These are phyloP conservation scores for Lemur catta DNA, from an alignment of 2,797 vertebrate species.

Conservation along the genomic window DNA sequence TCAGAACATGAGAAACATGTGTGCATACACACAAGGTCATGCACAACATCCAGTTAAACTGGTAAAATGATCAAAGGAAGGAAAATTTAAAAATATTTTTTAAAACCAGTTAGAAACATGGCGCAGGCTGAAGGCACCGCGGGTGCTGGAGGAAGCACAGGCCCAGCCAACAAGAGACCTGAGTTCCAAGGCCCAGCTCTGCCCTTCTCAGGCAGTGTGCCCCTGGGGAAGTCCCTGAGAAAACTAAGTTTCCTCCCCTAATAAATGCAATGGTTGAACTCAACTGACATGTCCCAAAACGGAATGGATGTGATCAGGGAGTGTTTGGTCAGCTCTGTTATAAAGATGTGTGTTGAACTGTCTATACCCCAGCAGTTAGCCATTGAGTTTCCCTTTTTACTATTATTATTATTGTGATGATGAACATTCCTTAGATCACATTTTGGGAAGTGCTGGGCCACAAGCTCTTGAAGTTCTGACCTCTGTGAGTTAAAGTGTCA, in stretches of 20 bases:
- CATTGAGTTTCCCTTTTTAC: neutral
- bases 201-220: neutral
- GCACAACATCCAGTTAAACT: neutral
- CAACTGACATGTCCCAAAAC: neutral
- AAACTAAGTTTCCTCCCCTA: neutral
- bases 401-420: neutral
- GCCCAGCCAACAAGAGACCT: neutral
- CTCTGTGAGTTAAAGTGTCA: neutral
- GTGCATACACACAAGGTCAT: neutral
- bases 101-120: neutral
- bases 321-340: neutral
- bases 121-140: neutral
- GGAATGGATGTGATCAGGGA: neutral
- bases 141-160: neutral
- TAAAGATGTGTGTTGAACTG: neutral
- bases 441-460: neutral
- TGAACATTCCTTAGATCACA: neutral
- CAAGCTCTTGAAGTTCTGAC: neutral
- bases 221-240: neutral
- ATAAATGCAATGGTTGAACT: neutral
- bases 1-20: neutral
- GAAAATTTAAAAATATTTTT: neutral
- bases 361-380: neutral
- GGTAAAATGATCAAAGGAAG: neutral
- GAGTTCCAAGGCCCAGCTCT: neutral